Percentiles rank a stretch among this genome's conserved stretches.
Evolutionary conservation across 1,140 invertebrate genomes (phyloP).

Genomic region (Eupristina koningsbergeri): DNA sequence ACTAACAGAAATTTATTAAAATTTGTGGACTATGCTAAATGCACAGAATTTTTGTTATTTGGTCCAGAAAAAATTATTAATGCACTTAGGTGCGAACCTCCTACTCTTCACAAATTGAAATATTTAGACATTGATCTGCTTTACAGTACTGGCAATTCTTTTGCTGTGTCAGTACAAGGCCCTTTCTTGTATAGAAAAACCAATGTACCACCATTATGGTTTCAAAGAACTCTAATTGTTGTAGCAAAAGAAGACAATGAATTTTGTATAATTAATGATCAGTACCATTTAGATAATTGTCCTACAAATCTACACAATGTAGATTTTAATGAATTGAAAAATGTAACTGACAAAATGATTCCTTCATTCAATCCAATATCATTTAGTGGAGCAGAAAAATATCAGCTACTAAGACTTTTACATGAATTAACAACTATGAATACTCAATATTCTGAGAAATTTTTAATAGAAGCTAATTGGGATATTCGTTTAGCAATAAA

Average conservation of each 20-base stretch:
- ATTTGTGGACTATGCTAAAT: constrained; percentile 70
- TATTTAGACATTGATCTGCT: constrained; percentile 66
- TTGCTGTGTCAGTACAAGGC: constrained; percentile 65
- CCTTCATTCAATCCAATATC: constrained; percentile 63
- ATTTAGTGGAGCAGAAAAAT: constrained; percentile 65
- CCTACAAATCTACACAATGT: constrained; percentile 52
- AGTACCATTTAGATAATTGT: constrained; percentile 66
- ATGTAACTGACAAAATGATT: constrained; percentile 40
- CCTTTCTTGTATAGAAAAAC: constrained; percentile 64
- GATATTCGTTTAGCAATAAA: constrained; percentile 65
- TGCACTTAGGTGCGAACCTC: constrained; percentile 61
- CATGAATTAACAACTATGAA: constrained; percentile 68
- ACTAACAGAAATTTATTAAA: constrained; percentile 69
- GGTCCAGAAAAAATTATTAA: constrained; percentile 69
- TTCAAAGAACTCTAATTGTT: constrained; percentile 67
- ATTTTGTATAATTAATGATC: constrained; percentile 69
- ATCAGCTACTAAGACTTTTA: constrained; percentile 65
- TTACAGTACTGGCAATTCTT: constrained; percentile 55
- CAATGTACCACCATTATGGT: constrained; percentile 60
- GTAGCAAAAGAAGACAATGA: constrained; percentile 67
- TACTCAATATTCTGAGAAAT: constrained; percentile 58
- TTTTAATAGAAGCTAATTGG: constrained; percentile 64
- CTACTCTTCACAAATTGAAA: constrained; percentile 65
- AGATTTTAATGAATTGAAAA: constrained; percentile 50
- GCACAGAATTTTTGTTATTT: constrained; percentile 65